Conservation (phyloP, 2,888 invertebrate genomes). For the Apoda limacodes region DNA sequence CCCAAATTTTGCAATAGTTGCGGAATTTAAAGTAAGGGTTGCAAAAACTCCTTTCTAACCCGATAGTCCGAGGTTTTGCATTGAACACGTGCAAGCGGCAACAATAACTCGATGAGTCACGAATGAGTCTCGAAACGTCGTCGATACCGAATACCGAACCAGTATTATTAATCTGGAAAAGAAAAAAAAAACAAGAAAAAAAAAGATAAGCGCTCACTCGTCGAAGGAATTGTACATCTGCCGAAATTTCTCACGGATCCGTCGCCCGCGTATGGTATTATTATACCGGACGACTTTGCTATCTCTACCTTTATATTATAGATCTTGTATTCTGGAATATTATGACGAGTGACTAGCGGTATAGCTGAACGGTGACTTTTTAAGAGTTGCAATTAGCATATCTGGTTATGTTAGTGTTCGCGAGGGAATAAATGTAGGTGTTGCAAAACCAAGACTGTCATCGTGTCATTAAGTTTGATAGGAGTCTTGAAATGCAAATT, state of each 20-base stretch:
- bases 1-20: slow-evolving; percentile 68
- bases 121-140: slow-evolving; percentile 40
- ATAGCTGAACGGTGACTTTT: slow-evolving; percentile 40
- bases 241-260: slow-evolving; percentile 69
- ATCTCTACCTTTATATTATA: slow-evolving; percentile 47
- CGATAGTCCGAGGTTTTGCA: slow-evolving; percentile 44
- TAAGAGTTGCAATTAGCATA: slow-evolving; percentile 54
- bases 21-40: slow-evolving; percentile 66
- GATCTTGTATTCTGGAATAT: slow-evolving; percentile 37
- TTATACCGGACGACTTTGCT: slow-evolving; percentile 50
- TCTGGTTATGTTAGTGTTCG: slow-evolving; percentile 26
- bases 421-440: background rate
- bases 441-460: background rate
- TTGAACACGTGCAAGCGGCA: slow-evolving; percentile 58
- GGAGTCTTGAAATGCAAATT: too few species aligned
- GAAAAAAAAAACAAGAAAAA: too few species aligned
- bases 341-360: slow-evolving; percentile 62
- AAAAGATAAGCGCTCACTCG: slow-evolving; percentile 63
- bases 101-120: slow-evolving; percentile 63
- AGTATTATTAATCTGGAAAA: slow-evolving; percentile 53
- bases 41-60: slow-evolving; percentile 67
- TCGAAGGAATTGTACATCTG: slow-evolving; percentile 70
- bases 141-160: slow-evolving; percentile 45
- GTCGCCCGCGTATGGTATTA: slow-evolving; percentile 53
- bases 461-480: too few species aligned